These are phyloP conservation scores for Philypnodon macrostomus DNA, from an alignment of 2,797 vertebrate genomes.

Conservation along the genomic window DNA sequence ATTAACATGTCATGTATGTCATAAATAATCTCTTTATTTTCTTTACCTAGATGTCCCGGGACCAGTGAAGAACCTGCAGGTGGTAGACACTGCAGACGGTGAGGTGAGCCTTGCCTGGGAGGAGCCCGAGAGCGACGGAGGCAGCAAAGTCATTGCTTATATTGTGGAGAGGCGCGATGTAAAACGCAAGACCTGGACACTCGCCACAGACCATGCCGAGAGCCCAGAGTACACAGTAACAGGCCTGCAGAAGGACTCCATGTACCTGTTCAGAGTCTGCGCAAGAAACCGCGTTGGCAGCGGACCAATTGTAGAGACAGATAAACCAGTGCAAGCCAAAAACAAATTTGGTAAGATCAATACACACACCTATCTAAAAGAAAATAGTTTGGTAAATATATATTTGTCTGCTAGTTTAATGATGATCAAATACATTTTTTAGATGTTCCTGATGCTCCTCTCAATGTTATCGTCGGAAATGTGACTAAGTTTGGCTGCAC, in stretches of 20 bases:
- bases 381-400: no score
- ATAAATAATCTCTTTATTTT: neutral
- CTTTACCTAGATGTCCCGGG: constrained; percentile 87
- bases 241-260: constrained; percentile 88
- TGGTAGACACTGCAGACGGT: constrained; percentile 90
- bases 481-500: constrained; percentile 92
- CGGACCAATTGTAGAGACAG: constrained; percentile 86
- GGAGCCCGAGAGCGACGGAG: constrained; percentile 93
- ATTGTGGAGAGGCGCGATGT: constrained; percentile 91
- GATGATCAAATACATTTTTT: neutral
- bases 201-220: constrained; percentile 88
- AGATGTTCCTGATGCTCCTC: constrained; percentile 96
- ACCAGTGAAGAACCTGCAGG: constrained; percentile 90
- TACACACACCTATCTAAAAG: no score
- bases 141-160: constrained; percentile 94
- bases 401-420: neutral
- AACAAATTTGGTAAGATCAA: constrained; percentile 90
- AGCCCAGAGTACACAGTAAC: constrained; percentile 91
- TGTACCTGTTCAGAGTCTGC: constrained; percentile 95
- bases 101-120: constrained; percentile 97
- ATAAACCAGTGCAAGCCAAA: constrained; percentile 91
- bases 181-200: constrained; percentile 94
- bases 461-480: constrained; percentile 83
- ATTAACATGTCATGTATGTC: neutral
- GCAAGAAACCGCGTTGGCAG: constrained; percentile 93